phyloP scores from a whole-genome alignment of 2,888 invertebrate species.

The Drosophila infuscata region DNA sequence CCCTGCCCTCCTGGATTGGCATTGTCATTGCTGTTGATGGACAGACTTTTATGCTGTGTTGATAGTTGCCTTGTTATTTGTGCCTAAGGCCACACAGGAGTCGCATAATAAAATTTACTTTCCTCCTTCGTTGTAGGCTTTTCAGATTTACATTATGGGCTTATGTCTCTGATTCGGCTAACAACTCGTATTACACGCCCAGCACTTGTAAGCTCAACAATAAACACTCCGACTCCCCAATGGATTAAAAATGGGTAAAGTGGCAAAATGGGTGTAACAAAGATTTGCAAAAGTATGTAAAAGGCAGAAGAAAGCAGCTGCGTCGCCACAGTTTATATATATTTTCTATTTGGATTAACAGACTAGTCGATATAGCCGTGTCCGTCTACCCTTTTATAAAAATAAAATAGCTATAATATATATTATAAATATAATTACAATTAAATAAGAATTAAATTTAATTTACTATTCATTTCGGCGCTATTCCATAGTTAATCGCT shows the following conservation, averaged over 20 bases:
- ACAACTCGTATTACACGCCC: slow-evolving; percentile 68
- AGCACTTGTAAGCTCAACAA: slow-evolving; percentile 35
- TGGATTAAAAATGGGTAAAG: neutral
- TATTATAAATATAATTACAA: neutral
- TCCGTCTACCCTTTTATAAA: neutral
- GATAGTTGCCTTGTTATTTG: slow-evolving; percentile 56
- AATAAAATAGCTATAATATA: neutral
- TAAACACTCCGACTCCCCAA: neutral
- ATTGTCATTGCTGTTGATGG: slow-evolving; percentile 37
- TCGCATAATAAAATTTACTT: slow-evolving; percentile 48
- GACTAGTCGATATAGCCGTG: neutral
- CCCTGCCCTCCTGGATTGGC: slow-evolving; percentile 11
- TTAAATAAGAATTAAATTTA: neutral
- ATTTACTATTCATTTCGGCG: neutral
- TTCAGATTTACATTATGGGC: slow-evolving; percentile 27
- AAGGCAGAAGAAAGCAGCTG: neutral
- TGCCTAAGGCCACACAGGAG: slow-evolving; percentile 51
- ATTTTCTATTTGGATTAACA: neutral
- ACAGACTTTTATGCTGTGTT: slow-evolving; percentile 59
- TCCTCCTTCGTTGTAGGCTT: slow-evolving; percentile 2
- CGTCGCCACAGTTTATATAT: neutral
- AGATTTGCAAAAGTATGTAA: neutral
- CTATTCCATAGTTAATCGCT: neutral
- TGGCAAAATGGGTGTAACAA: neutral
- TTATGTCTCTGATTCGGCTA: slow-evolving; percentile 62